Evolutionary conservation across 2,113 vertebrate species (phyloP).

Genomic region (Rhadina sibilatrix): DNA sequence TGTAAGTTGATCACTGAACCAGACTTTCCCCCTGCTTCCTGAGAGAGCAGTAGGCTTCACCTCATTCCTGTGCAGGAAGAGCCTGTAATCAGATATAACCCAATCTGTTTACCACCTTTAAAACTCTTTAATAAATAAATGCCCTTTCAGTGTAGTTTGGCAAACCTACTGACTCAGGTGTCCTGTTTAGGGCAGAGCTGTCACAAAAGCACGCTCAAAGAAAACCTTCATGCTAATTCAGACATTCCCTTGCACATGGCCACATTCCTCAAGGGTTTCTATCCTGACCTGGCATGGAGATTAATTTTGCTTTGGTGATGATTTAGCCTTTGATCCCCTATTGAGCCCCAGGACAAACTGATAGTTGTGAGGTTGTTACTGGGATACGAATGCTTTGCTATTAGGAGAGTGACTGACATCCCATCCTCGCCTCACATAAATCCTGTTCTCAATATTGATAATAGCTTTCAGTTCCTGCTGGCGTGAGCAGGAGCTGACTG

Average conservation of each 20-base stretch:
- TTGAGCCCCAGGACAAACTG: constrained; percentile 23
- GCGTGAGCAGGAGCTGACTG: constrained; percentile 14
- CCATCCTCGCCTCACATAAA: constrained; percentile 29
- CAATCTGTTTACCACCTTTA: background rate
- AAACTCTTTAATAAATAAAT: background rate
- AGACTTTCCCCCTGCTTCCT: background rate
- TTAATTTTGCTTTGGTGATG: constrained; percentile 42
- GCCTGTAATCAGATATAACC: background rate
- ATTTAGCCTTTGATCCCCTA: constrained; percentile 38
- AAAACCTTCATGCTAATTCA: background rate
- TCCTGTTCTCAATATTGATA: constrained; percentile 36
- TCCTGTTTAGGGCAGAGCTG: background rate
- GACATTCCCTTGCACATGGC: background rate
- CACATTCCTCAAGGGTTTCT: background rate
- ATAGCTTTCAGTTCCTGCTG: constrained; percentile 33
- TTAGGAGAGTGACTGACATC: constrained; percentile 16
- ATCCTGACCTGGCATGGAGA: background rate
- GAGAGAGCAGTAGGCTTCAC: background rate
- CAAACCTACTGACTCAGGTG: background rate
- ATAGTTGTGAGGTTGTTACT: background rate
- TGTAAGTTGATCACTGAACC: background rate
- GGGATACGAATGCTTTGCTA: constrained; percentile 5
- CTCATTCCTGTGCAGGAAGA: background rate
- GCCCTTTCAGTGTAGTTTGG: background rate
- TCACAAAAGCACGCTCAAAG: background rate